Evolutionary conservation across 1,140 invertebrate genomes (phyloP), one percentile per base, ranked within the genome.

Genomic region (Adelges cooleyi): DNA sequence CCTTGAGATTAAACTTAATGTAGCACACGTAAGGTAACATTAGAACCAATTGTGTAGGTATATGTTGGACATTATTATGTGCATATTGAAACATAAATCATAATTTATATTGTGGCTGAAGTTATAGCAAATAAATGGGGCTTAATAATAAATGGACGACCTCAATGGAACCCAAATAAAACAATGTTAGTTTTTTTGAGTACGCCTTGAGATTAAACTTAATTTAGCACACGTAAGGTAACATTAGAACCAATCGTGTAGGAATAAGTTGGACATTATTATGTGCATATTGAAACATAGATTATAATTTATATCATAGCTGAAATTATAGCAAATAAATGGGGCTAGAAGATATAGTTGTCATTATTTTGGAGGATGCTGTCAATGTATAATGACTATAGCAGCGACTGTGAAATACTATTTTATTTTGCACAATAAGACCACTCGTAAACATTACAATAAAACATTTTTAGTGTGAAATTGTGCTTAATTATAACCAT

Each of bases 371-470:
- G 53, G 53, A 54, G 38, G 40, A 56, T 25, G 22, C 53, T 38
- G 40, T 56, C 29, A 42, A 25, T 25, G 23, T 8, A 54, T 42
- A 3, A 23, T 42, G 5, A 23, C 9, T 27, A 56, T 1, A 27
- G 38, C n/a, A 22, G 36, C 38, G 53, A 56, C 53, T 56, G 53
- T 42, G 52, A 56, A 44, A 56, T 22, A 25, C 25, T 44, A 4
- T 56, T 40, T 56, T 10, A 15, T 56, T 56, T 42, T 18, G 53
- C 53, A 56, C 53, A 56, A 44, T 4, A 56, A 56, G 22, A 56
- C 38, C 53, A 56, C 53, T 56, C 8, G 13, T 1, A 40, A 13
- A 56, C 10, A 42, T 27, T n/a, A 25, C 3, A 9, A 53, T 18
- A 56, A 10, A 56, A 56, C 23, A 4, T 25, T 25, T 5, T 0